Conservation (phyloP, 2,797 vertebrate species). For the Ctenochaetus hawaiiensis region DNA sequence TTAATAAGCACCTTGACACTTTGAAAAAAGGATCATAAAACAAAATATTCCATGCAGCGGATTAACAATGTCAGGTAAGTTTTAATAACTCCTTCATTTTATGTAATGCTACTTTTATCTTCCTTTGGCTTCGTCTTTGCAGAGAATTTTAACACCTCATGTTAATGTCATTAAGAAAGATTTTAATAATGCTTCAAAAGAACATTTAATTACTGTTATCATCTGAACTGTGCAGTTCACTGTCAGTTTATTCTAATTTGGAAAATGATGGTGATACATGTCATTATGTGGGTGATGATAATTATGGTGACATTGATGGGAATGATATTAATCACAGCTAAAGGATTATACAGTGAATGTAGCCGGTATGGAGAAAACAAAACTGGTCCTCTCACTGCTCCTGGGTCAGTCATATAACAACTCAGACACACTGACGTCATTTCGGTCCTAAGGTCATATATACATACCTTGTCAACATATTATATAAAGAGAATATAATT, state of each 20-base stretch:
- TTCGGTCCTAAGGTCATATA: background rate
- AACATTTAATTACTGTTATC: background rate
- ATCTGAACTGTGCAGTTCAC: background rate
- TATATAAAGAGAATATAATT: too few species aligned
- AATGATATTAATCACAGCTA: background rate
- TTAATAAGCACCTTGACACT: background rate
- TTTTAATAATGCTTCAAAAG: background rate
- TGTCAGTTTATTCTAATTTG: background rate
- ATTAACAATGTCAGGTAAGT: background rate
- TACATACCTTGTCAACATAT: background rate
- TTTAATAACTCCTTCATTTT: background rate
- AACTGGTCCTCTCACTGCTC: background rate
- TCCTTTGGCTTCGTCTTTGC: background rate
- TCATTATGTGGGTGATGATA: background rate
- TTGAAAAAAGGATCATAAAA: background rate
- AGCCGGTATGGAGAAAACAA: constrained; percentile 1
- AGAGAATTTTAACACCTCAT: background rate
- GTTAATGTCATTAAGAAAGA: background rate
- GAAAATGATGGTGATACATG: background rate
- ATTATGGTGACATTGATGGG: background rate
- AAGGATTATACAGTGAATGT: constrained; percentile 7
- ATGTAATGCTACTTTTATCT: background rate
- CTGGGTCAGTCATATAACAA: background rate
- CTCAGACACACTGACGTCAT: background rate
- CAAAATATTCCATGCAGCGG: background rate